Percentiles rank a stretch among this genome's conserved stretches.
Evolutionary conservation across 2,797 vertebrate species (phyloP).

Genomic region (Valencia hispanica): DNA sequence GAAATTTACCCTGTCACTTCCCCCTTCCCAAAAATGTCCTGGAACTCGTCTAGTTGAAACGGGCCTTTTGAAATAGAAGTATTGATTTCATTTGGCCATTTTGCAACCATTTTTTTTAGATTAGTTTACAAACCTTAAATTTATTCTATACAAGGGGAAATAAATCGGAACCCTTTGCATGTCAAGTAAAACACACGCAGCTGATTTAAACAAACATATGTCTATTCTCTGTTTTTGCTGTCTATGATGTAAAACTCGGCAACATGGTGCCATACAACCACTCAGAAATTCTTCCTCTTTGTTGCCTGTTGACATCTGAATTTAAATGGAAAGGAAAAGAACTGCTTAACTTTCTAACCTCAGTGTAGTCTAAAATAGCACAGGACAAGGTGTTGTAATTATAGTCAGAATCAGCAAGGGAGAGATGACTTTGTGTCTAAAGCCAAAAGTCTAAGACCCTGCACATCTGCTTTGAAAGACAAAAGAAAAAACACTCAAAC

Average conservation of each 20-base stretch:
- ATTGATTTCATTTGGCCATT: background rate
- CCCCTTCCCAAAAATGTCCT: too few relatives aligned
- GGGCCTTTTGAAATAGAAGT: too few relatives aligned
- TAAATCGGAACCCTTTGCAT: background rate
- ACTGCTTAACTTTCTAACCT: constrained; percentile 61
- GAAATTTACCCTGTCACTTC: too few relatives aligned
- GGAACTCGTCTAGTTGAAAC: too few relatives aligned
- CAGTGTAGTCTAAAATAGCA: constrained; percentile 65
- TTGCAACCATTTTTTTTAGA: background rate
- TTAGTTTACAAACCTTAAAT: background rate
- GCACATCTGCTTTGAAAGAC: constrained; percentile 81
- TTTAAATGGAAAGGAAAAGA: constrained; percentile 22
- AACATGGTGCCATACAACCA: background rate
- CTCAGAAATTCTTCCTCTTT: constrained; percentile 1
- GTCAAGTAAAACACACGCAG: constrained; percentile 9
- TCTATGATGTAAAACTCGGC: background rate
- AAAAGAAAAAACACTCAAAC: constrained; percentile 76
- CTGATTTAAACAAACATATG: background rate
- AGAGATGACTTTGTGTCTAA: constrained; percentile 60
- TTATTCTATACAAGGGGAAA: background rate
- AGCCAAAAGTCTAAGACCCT: constrained; percentile 76
- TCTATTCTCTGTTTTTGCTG: background rate
- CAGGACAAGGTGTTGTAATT: constrained; percentile 71
- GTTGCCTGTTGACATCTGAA: constrained; percentile 24
- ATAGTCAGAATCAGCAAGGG: constrained; percentile 66